A percentile compares a stretch with the other conserved stretches of the same genome.
Evolutionary conservation across 2,888 invertebrate species (phyloP).

Genomic region (Deilephila porcellus): DNA sequence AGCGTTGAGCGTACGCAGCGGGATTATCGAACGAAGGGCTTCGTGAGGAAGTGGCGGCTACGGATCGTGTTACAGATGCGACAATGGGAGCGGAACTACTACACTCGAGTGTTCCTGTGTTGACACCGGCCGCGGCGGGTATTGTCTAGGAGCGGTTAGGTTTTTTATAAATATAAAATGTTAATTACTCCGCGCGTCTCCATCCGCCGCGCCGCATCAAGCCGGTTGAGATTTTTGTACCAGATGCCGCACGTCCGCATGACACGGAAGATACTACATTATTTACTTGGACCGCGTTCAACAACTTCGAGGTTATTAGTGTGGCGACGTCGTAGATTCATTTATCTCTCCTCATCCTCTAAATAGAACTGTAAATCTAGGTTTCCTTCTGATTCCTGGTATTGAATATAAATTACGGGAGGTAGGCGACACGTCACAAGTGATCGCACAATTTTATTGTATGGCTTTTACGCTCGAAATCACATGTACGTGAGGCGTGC

Average conservation of each 20-base stretch:
- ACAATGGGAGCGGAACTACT: constrained; percentile 77
- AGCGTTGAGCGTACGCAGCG: constrained; percentile 36
- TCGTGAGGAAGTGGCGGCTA: constrained; percentile 78
- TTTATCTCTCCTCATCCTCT: constrained; percentile 52
- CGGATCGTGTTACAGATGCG: constrained; percentile 73
- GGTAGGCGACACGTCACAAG: constrained; percentile 15
- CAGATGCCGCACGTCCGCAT: constrained; percentile 65
- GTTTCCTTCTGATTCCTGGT: constrained; percentile 45
- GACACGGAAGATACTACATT: constrained; percentile 68
- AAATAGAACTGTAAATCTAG: constrained; percentile 38
- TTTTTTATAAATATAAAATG: constrained; percentile 26
- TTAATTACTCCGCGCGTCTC: constrained; percentile 8
- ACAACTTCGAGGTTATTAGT: constrained; percentile 70
- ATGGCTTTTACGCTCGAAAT: constrained; percentile 52
- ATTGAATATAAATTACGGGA: constrained; percentile 6
- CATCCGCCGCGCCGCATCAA: constrained; percentile 37
- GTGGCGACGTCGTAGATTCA: constrained; percentile 62
- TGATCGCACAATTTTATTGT: constrained; percentile 33
- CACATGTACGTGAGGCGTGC: constrained; percentile 52
- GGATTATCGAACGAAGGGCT: constrained; percentile 77
- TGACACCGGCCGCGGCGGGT: constrained; percentile 10
- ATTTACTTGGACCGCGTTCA: constrained; percentile 76
- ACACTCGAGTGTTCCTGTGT: constrained; percentile 69
- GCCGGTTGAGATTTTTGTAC: constrained; percentile 58
- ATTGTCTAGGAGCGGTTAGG: constrained; percentile 23